Evolutionary conservation across 2,113 vertebrate species (phyloP).

Genomic region (Peromyscus maniculatus): DNA sequence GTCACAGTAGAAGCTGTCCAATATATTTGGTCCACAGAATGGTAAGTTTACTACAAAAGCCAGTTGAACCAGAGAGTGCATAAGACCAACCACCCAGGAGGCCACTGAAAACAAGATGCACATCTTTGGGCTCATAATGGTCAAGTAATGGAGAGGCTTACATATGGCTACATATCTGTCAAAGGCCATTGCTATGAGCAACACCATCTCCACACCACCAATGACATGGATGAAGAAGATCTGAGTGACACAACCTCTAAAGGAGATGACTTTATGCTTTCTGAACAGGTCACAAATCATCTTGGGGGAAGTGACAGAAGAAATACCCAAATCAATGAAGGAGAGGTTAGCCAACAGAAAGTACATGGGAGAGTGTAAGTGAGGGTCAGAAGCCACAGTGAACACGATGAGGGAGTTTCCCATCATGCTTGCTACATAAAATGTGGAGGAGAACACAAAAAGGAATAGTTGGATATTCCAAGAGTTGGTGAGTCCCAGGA

Average conservation of each 20-base stretch:
- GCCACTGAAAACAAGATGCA: slow-evolving; percentile 59
- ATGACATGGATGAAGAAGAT: slow-evolving; percentile 44
- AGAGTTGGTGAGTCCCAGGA: neutral
- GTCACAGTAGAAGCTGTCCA: slow-evolving; percentile 41
- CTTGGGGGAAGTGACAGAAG: slow-evolving; percentile 68
- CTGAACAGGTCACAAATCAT: slow-evolving; percentile 69
- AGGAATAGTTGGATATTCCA: slow-evolving; percentile 33
- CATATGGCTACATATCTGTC: slow-evolving; percentile 41
- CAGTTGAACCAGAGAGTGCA: slow-evolving; percentile 4
- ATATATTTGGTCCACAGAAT: slow-evolving; percentile 21
- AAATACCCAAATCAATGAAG: slow-evolving; percentile 75
- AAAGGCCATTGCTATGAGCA: slow-evolving; percentile 42
- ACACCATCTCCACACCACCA: slow-evolving; percentile 32
- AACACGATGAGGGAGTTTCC: slow-evolving; percentile 69
- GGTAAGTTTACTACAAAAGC: slow-evolving; percentile 23
- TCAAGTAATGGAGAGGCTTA: slow-evolving; percentile 27
- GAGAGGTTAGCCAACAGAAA: slow-evolving; percentile 79
- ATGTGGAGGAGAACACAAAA: slow-evolving; percentile 28
- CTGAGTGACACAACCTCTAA: neutral
- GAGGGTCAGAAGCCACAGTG: slow-evolving; percentile 51
- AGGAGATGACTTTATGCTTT: slow-evolving; percentile 44
- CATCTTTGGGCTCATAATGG: slow-evolving; percentile 68
- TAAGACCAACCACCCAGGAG: slow-evolving; percentile 61
- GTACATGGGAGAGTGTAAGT: slow-evolving; percentile 68
- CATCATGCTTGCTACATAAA: slow-evolving; percentile 55